These are phyloP conservation scores for Sinocyclocheilus grahami DNA, from an alignment of 2,113 vertebrate genomes.

Conservation along the genomic window DNA sequence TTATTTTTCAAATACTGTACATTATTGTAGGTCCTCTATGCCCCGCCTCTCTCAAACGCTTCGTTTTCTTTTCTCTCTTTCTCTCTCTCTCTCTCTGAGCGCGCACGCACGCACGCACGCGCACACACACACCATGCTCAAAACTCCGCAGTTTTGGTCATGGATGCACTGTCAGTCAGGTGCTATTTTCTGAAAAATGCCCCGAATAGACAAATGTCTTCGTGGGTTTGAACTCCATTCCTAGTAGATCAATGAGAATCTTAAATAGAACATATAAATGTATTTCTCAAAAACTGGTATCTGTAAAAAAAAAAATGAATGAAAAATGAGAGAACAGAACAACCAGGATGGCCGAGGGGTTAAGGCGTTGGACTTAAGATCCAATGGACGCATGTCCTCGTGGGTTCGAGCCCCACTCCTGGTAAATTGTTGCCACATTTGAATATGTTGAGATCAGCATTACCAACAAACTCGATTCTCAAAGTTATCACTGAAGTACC, in stretches of 20 bases:
- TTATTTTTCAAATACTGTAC: no score
- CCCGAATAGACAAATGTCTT: not conserved
- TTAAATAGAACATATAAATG: not conserved
- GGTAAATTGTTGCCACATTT: no score
- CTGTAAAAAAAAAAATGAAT: not conserved
- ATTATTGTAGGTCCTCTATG: no score
- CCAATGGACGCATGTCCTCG: not conserved
- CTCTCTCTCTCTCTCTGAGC: no score
- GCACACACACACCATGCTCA: constrained; percentile 8
- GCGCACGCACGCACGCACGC: not conserved
- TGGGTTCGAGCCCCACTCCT: not conserved
- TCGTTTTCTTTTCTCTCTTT: no score
- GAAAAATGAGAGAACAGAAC: no score
- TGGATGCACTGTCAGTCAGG: constrained; percentile 44
- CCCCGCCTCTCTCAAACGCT: no score
- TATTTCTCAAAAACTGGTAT: not conserved
- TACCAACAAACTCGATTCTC: no score
- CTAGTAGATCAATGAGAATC: not conserved
- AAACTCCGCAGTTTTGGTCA: no score
- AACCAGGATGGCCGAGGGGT: not conserved
- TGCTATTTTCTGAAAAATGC: constrained; percentile 55
- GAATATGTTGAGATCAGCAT: no score
- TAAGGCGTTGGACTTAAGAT: not conserved
- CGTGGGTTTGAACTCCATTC: not conserved
- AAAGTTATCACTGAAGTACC: no score